These are phyloP conservation scores for Melanerpes aurifrons DNA, from an alignment of 2,113 vertebrate genomes.

Conservation along the genomic window DNA sequence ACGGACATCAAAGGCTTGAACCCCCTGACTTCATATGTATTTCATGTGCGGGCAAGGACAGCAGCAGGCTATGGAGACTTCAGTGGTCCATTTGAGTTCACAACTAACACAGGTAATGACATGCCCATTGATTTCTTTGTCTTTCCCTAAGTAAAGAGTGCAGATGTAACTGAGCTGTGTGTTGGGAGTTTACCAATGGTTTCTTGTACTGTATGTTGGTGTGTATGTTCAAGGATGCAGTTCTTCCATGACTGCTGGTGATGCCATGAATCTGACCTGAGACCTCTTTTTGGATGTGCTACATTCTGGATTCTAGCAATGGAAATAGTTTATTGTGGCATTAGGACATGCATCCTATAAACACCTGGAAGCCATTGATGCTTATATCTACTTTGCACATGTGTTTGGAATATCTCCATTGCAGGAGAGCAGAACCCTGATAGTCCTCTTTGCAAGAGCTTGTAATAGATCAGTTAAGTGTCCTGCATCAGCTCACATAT, in stretches of 20 bases:
- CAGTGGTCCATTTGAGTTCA: conserved; percentile 94
- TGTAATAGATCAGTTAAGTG: neutral
- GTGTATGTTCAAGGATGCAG: neutral
- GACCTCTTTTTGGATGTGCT: neutral
- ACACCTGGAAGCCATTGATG: neutral
- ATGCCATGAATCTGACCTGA: neutral
- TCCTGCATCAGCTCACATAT: neutral
- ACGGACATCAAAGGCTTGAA: conserved; percentile 94
- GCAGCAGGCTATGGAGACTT: conserved; percentile 96
- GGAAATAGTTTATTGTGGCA: neutral
- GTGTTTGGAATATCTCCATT: neutral
- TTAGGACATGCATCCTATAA: neutral
- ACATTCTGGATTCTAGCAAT: neutral
- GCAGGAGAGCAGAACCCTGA: neutral
- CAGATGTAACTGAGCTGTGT: neutral
- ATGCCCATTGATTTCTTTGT: neutral
- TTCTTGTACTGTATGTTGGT: neutral
- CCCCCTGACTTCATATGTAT: conserved; percentile 94
- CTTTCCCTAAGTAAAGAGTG: neutral
- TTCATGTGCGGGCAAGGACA: conserved; percentile 94
- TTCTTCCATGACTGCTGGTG: neutral
- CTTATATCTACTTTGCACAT: neutral
- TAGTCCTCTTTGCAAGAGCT: neutral
- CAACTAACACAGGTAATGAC: conserved; percentile 91
- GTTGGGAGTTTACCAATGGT: fast-evolving